Evolutionary conservation across 2,797 vertebrate species (phyloP).

Genomic region (Sorex maritimensis): DNA sequence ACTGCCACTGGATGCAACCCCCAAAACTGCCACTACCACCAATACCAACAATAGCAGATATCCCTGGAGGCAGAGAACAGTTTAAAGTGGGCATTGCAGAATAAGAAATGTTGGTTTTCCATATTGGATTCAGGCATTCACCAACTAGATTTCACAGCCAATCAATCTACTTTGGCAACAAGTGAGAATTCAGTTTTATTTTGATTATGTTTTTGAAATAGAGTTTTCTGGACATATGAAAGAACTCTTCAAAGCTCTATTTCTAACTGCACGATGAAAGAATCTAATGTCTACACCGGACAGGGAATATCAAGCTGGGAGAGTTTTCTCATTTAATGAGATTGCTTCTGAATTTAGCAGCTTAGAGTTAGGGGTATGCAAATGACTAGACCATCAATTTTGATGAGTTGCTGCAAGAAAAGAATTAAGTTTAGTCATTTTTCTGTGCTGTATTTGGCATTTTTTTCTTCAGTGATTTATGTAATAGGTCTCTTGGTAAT

Average conservation of each 20-base stretch:
- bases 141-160: slow-evolving; percentile 22
- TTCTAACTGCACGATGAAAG: slow-evolving; percentile 20
- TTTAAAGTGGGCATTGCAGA: neutral
- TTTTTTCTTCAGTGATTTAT: slow-evolving; percentile 55
- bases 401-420: slow-evolving; percentile 56
- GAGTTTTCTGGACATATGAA: slow-evolving; percentile 45
- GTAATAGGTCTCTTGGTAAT: slow-evolving; percentile 55
- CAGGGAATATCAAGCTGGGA: slow-evolving; percentile 24
- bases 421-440: slow-evolving; percentile 49
- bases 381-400: slow-evolving; percentile 40
- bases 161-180: neutral
- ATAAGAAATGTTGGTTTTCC: slow-evolving; percentile 9
- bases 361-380: slow-evolving; percentile 23
- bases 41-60: too few relatives aligned
- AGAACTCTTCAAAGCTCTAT: slow-evolving; percentile 43
- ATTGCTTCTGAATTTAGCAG: slow-evolving; percentile 45
- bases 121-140: slow-evolving; percentile 39
- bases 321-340: slow-evolving; percentile 38
- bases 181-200: slow-evolving; percentile 40
- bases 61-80: neutral
- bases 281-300: slow-evolving; percentile 1
- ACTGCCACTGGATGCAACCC: too few relatives aligned
- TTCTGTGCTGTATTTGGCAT: slow-evolving; percentile 57
- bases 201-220: slow-evolving; percentile 59
- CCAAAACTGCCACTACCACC: too few relatives aligned